Evolutionary conservation across 2,797 vertebrate genomes (phyloP).

Genomic region (Trichosurus vulpecula): DNA sequence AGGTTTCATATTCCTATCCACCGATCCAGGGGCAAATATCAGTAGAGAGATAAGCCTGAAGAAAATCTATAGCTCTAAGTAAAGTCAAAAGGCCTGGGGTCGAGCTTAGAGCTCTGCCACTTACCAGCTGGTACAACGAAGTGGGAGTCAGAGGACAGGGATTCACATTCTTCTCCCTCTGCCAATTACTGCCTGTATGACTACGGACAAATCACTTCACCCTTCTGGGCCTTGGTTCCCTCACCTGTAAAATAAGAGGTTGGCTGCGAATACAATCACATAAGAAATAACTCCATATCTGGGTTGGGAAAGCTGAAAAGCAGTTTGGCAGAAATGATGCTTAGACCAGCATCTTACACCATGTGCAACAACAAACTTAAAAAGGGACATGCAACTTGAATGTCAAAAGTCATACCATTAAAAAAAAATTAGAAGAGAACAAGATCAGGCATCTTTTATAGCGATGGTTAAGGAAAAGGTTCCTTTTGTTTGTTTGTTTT

Average conservation of each 20-base stretch:
- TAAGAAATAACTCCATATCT: background rate
- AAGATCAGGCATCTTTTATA: background rate
- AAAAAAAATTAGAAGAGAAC: background rate
- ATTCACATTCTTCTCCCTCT: background rate
- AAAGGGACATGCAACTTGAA: background rate
- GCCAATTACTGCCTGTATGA: background rate
- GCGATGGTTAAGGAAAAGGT: background rate
- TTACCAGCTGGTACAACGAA: background rate
- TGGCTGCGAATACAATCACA: background rate
- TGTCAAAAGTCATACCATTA: background rate
- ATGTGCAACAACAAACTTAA: background rate
- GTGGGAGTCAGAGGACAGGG: background rate
- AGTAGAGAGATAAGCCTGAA: background rate
- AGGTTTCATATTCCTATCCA: background rate
- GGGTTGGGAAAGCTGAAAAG: background rate
- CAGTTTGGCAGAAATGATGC: background rate
- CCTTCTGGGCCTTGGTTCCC: constrained; percentile 19
- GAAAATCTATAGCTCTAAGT: background rate
- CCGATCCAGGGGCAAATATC: background rate
- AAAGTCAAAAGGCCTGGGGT: background rate
- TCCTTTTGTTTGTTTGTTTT: background rate
- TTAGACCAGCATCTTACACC: background rate
- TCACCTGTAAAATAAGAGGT: background rate
- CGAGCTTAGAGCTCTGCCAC: background rate
- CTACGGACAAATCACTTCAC: constrained; percentile 5